Base-by-base conservation (phyloP, 2,888 invertebrate genomes). In the Apoda limacodes region DNA sequence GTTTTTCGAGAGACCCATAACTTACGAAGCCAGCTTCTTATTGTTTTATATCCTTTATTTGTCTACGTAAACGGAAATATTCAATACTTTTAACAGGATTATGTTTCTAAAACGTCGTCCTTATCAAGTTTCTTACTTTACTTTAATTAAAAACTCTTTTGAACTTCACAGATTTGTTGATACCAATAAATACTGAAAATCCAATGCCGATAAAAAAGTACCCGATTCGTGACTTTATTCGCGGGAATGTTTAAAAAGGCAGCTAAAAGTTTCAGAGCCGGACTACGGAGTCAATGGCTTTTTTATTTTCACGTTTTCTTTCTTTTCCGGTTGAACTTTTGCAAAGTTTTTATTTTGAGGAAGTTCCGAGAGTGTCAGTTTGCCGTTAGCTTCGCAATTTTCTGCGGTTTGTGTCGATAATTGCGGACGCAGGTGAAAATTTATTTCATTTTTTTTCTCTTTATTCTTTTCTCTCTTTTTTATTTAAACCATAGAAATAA, bases 341-440 rank as follows among this genome's bases (percentile, higher is more conserved):
- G 51, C 58, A 37, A 61, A 74, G 71, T 69, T 75, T 70, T 75
- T 75, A 68, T 72, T 75, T 74, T 62, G 68, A 63, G 68, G 69
- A 71, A 75, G 68, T 72, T 75, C 62, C 60, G 57, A 68, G 72
- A 75, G 75, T 78, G 75, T 78, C 78, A 74, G 76, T 72, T 72
- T 62, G 70, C 62, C 68, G 67, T 72, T 64, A 64, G 65, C 52
- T 51, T 55, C 62, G 75, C 74, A 70, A 74, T 78, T 75, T 75
- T 74, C 69, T 66, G 72, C 70, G 69, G 66, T 58, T 78, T 78
- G 74, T 70, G 68, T 55, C 68, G 70, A 17, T 17, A 17, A 17
- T 78, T 78, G 74, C 70, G 68, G 67, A 55, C 68, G 70, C 74
- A 76, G 75, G 76, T 78, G 76, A 59, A 51, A 55, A 59, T 55